Evolutionary conservation across 2,888 invertebrate species (phyloP).

Genomic region (Calameuta filiformis): DNA sequence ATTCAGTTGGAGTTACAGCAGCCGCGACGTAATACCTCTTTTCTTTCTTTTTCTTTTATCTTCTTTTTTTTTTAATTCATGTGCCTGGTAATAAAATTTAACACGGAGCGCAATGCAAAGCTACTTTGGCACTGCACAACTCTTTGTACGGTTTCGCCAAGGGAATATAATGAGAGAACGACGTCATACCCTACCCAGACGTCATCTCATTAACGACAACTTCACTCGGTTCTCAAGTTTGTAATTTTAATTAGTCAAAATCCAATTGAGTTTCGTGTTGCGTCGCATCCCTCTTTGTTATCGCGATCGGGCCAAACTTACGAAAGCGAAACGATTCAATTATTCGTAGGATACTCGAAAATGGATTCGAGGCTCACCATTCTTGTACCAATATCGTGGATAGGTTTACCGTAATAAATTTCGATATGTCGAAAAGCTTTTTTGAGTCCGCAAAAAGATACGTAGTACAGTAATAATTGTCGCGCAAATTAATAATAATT

Average conservation of each 20-base stretch:
- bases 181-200: conserved; percentile 33
- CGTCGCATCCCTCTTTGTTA: background rate
- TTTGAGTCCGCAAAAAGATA: background rate
- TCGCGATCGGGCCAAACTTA: background rate
- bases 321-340: background rate
- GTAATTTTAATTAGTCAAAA: conserved; percentile 54
- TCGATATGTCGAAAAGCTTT: too few species aligned
- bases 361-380: background rate
- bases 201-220: conserved; percentile 49
- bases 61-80: conserved; percentile 21
- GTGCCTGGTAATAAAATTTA: conserved; percentile 29
- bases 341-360: background rate
- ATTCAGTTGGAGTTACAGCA: background rate
- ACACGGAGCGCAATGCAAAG: conserved; percentile 20
- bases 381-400: too few species aligned
- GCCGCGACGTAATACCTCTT: background rate
- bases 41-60: background rate
- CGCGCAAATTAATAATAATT: too few species aligned
- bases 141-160: conserved; percentile 22
- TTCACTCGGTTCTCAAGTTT: conserved; percentile 46
- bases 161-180: conserved; percentile 42
- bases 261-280: background rate
- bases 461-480: background rate
- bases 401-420: too few species aligned
- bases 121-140: conserved; percentile 18